Evolutionary conservation across 1,140 invertebrate species (phyloP).

Genomic region (Physella acuta): DNA sequence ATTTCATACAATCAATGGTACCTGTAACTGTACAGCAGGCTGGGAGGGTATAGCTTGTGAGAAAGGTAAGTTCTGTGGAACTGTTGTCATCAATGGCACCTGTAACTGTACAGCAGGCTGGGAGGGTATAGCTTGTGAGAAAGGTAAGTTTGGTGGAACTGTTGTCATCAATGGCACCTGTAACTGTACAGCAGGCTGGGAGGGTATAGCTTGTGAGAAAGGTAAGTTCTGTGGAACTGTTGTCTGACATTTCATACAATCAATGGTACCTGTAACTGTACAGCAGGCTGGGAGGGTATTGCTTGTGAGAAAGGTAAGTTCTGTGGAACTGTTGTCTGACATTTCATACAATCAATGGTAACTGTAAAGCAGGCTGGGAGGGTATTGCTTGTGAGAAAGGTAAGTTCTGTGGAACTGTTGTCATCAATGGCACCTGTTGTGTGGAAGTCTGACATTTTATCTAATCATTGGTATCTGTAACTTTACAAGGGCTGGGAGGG

Average conservation of each 20-base stretch:
- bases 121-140: constrained; percentile 71
- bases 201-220: constrained; percentile 69
- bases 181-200: constrained; percentile 78
- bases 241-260: constrained; percentile 78
- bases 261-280: constrained; percentile 77
- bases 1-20: constrained; percentile 76
- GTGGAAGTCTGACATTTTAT: too few relatives aligned
- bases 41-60: constrained; percentile 74
- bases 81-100: constrained; percentile 70
- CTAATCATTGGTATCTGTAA: too few relatives aligned
- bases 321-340: too few relatives aligned
- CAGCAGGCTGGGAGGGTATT: constrained; percentile 73
- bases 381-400: constrained; percentile 69
- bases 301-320: constrained; percentile 67
- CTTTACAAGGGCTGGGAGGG: too few relatives aligned
- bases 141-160: constrained; percentile 56
- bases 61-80: constrained; percentile 59
- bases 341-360: too few relatives aligned
- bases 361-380: constrained; percentile 77
- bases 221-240: too few relatives aligned
- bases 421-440: too few relatives aligned
- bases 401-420: too few relatives aligned
- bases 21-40: constrained; percentile 76
- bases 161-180: constrained; percentile 75
- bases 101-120: constrained; percentile 80